Base-by-base conservation (phyloP, 2,797 vertebrate species). In the Heteromormyrus szaboi region DNA sequence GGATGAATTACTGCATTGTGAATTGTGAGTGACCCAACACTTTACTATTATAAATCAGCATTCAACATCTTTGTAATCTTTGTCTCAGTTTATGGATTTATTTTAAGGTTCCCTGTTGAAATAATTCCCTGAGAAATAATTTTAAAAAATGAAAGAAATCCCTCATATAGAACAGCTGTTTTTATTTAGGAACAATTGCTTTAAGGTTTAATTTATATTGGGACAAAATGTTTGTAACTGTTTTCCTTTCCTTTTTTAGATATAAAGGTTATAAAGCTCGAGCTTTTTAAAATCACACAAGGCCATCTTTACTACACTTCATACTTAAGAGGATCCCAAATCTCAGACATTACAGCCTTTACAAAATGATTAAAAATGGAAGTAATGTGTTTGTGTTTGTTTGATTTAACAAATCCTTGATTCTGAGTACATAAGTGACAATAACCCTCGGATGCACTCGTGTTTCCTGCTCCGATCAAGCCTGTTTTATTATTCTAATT, bases 401-500 rank as follows among this genome's bases (percentile, higher is more conserved):
- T 90, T 90, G 89, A 92, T 93, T 91, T 90, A 93, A 93, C 90
- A 89, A 93, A 90, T 90, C 90, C 89, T 90, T 91, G 91, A 92
- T 92, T 92, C 90, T 84, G 33, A 53, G 83, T 86, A 87, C 86
- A 87, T 37, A 89, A 92, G 89, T 91, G 72, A 90, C 79, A 88
- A 91, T 89, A 90, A 85, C 91, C 89, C 53, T 85, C 88, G 89
- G 81, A 92, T 90, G 83, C 90, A 89, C 88, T 85, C 89, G 25
- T 79, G 4, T 89, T 90, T 90, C 90, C 88, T 89, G 88, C 53
- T 41, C 87, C 65, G 59, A 90, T 90, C 83, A 85, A 76, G 89
- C 53, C 88, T 88, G 89, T 93, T 92, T 94, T 95, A 93, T 95
- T 92, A 94, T 95, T 96, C 93, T 93, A 96, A 96, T 94, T 92